Evolutionary conservation across 2,888 invertebrate genomes (phyloP).

Genomic region (Muschampia plurimacula): DNA sequence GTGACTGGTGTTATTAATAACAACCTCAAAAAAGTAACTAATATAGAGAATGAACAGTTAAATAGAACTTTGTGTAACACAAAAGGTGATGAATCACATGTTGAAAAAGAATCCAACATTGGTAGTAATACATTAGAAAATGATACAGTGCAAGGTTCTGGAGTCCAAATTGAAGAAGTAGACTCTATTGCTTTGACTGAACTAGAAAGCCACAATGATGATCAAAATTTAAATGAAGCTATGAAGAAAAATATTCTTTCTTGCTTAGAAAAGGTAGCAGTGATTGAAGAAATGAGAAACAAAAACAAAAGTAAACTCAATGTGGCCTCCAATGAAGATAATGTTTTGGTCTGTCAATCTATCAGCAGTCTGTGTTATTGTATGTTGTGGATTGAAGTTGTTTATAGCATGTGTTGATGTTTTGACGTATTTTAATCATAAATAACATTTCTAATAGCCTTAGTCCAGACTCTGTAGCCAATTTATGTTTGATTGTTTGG

Average conservation of each 20-base stretch:
- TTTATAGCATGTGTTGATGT: conserved; percentile 31
- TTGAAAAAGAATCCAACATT: conserved; percentile 50
- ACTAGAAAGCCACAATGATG: conserved; percentile 58
- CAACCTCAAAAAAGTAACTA: conserved; percentile 76
- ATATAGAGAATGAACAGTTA: conserved; percentile 78
- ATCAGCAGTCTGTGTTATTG: conserved; percentile 54
- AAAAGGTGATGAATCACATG: conserved; percentile 55
- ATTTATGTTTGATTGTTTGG: conserved; percentile 12
- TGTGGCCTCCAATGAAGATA: conserved; percentile 58
- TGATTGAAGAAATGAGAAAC: conserved; percentile 76
- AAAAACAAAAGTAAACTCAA: conserved; percentile 57
- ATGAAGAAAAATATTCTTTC: conserved; percentile 76
- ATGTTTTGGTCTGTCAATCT: conserved; percentile 75
- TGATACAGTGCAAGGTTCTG: conserved; percentile 34
- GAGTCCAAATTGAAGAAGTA: conserved; percentile 58
- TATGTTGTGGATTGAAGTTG: conserved; percentile 39
- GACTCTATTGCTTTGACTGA: conserved; percentile 52
- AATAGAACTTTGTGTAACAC: conserved; percentile 69
- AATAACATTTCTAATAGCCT: conserved; percentile 34
- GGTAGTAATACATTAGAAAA: conserved; percentile 48
- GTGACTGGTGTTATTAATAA: conserved; percentile 54
- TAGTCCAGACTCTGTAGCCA: conserved; percentile 1
- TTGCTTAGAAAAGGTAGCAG: conserved; percentile 77
- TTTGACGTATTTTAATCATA: conserved; percentile 16
- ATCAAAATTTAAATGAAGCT: conserved; percentile 68